A percentile compares a stretch with the other conserved stretches of the same genome.
Evolutionary conservation across 2,113 vertebrate species (phyloP).

Genomic region (Coptodon bakossiorum): DNA sequence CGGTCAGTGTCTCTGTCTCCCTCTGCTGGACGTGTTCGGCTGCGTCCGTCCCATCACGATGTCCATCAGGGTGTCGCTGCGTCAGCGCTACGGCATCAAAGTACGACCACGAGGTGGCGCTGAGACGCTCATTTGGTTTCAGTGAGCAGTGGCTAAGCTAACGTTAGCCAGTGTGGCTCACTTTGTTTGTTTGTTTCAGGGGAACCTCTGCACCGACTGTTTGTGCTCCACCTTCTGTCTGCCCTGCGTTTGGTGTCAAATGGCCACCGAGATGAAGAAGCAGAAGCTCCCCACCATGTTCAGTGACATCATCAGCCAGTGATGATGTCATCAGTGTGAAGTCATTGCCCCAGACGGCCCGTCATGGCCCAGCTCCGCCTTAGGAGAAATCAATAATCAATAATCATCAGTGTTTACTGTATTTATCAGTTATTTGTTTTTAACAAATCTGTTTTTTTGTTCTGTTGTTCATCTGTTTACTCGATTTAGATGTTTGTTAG

Average conservation of each 20-base stretch:
- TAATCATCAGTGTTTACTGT: neutral
- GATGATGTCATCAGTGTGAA: neutral
- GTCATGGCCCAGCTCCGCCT: neutral
- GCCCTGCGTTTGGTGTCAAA: slow-evolving; percentile 46
- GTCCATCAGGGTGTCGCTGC: slow-evolving; percentile 40
- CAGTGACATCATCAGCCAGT: slow-evolving; percentile 2
- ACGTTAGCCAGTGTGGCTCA: neutral
- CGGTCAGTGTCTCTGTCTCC: slow-evolving; percentile 66
- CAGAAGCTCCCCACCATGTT: neutral
- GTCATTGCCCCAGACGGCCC: neutral
- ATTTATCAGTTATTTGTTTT: neutral
- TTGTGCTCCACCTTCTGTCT: slow-evolving; percentile 17
- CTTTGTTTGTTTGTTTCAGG: neutral
- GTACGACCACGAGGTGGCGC: neutral
- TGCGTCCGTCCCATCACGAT: slow-evolving; percentile 24
- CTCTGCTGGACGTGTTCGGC: slow-evolving; percentile 55
- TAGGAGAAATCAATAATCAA: neutral
- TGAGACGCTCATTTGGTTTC: neutral
- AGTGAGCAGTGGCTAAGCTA: neutral
- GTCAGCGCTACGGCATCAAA: slow-evolving; percentile 18
- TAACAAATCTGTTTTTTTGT: neutral
- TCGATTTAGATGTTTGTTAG: neutral
- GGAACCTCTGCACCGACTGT: slow-evolving; percentile 34
- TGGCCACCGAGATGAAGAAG: slow-evolving; percentile 34
- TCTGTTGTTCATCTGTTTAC: neutral